phyloP scores from a whole-genome alignment of 1,140 invertebrate genomes.

The Drosophila carrolli region DNA sequence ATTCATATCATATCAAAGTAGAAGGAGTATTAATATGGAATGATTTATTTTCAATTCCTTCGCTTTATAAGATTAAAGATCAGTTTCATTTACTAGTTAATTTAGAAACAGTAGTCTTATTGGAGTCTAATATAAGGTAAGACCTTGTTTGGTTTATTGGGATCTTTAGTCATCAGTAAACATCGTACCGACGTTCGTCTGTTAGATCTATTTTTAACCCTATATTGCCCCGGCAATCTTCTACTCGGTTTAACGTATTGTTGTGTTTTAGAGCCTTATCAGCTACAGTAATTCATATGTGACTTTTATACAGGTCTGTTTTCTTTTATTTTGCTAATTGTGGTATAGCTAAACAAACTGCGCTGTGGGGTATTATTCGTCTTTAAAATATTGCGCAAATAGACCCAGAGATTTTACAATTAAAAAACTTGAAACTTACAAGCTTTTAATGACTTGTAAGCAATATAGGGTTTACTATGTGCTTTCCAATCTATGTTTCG shows the following conservation, averaged over 20 bases:
- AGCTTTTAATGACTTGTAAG: too few relatives aligned
- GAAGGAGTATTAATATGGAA: too few relatives aligned
- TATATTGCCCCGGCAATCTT: not conserved
- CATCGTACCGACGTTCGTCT: constrained; percentile 41
- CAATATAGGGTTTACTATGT: too few relatives aligned
- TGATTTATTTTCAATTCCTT: too few relatives aligned
- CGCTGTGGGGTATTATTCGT: constrained; percentile 12
- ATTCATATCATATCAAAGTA: too few relatives aligned
- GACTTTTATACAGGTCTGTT: constrained; percentile 52
- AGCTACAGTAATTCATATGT: constrained; percentile 25
- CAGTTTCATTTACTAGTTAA: too few relatives aligned
- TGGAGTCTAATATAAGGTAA: not conserved
- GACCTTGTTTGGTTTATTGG: constrained; percentile 50
- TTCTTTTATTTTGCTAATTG: constrained; percentile 35
- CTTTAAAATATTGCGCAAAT: constrained; percentile 36
- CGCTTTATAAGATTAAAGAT: too few relatives aligned
- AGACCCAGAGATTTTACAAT: not conserved
- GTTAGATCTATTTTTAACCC: constrained; percentile 51
- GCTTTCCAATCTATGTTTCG: too few relatives aligned
- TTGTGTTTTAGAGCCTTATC: constrained; percentile 38
- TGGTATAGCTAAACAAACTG: constrained; percentile 28
- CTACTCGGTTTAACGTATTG: constrained; percentile 43
- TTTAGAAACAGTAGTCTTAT: too few relatives aligned
- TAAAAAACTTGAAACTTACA: not conserved
- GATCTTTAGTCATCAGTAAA: constrained; percentile 50